Percentiles rank a stretch among this genome's conserved stretches.
Evolutionary conservation across 2,797 vertebrate genomes (phyloP).

Genomic region (Streptopelia turtur): DNA sequence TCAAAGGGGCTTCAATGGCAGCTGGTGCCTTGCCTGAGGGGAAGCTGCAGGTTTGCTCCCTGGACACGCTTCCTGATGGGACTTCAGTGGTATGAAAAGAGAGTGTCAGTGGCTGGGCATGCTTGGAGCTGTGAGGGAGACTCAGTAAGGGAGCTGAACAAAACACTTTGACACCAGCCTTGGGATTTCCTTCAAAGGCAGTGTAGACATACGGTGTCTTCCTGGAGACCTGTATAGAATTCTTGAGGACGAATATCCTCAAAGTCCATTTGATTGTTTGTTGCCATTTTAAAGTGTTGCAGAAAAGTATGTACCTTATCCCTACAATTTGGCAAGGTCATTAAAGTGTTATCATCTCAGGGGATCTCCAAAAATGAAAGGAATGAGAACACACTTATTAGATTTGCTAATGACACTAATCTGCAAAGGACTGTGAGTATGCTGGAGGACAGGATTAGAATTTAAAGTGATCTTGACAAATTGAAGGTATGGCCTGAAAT

Average conservation of each 20-base stretch:
- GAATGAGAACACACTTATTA: constrained; percentile 30
- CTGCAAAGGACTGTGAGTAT: constrained; percentile 8
- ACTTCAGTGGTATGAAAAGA: neutral
- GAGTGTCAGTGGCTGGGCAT: neutral
- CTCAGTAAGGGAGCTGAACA: neutral
- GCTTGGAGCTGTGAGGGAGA: neutral
- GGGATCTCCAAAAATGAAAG: constrained; percentile 34
- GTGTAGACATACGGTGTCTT: neutral
- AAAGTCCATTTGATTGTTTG: neutral
- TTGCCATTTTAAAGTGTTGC: neutral
- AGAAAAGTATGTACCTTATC: neutral
- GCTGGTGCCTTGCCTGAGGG: neutral
- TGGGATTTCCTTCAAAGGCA: neutral
- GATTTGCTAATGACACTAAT: constrained; percentile 52
- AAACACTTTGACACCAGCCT: neutral
- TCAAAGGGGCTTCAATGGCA: neutral
- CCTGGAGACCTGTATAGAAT: neutral
- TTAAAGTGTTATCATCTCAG: neutral
- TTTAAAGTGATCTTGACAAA: constrained; percentile 52
- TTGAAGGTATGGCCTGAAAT: constrained; percentile 25
- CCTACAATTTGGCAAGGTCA: constrained; percentile 8
- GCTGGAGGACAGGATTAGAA: constrained; percentile 15
- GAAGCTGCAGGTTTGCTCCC: neutral
- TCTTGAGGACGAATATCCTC: neutral
- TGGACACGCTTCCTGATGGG: neutral